A percentile compares a stretch with the other conserved stretches of the same genome.
Conservation (phyloP, 2,888 invertebrate genomes). For the Therioaphis trifolii region DNA sequence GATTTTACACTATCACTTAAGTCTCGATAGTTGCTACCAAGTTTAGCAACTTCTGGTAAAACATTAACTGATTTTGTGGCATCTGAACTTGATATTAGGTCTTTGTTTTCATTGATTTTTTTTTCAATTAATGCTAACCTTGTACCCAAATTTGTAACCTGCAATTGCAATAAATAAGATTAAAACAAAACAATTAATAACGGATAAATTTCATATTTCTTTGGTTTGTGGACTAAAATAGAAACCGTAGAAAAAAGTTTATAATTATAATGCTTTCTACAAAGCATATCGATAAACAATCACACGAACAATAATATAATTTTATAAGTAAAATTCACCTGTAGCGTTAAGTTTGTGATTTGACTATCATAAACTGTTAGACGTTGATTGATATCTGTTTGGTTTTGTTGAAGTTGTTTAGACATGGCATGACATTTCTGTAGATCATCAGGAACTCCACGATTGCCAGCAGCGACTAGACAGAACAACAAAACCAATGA, state of each 20-base stretch:
- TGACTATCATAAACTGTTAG: conserved; percentile 73
- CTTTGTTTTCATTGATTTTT: conserved; percentile 73
- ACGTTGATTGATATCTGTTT: conserved; percentile 74
- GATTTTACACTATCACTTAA: conserved; percentile 68
- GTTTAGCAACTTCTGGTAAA: conserved; percentile 73
- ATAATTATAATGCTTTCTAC: not conserved
- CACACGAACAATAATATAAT: not conserved
- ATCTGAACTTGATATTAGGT: conserved; percentile 73
- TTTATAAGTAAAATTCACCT: conserved; percentile 68
- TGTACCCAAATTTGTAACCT: conserved; percentile 70
- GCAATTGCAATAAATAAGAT: conserved; percentile 60
- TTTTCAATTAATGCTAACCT: conserved; percentile 73
- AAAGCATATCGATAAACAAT: not conserved
- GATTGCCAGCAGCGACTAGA: conserved; percentile 76
- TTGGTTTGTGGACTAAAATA: no score
- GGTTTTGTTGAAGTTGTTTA: conserved; percentile 77
- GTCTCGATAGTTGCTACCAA: conserved; percentile 74
- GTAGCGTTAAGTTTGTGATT: conserved; percentile 71
- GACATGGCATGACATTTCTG: conserved; percentile 80
- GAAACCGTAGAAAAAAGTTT: no score
- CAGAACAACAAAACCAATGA: conserved; percentile 57
- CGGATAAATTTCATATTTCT: no score
- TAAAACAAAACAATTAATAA: not conserved
- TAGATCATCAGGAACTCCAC: conserved; percentile 77
- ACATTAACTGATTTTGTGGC: conserved; percentile 71